phyloP scores from a whole-genome alignment of 2,113 vertebrate genomes.

The Hiodon tergisus region DNA sequence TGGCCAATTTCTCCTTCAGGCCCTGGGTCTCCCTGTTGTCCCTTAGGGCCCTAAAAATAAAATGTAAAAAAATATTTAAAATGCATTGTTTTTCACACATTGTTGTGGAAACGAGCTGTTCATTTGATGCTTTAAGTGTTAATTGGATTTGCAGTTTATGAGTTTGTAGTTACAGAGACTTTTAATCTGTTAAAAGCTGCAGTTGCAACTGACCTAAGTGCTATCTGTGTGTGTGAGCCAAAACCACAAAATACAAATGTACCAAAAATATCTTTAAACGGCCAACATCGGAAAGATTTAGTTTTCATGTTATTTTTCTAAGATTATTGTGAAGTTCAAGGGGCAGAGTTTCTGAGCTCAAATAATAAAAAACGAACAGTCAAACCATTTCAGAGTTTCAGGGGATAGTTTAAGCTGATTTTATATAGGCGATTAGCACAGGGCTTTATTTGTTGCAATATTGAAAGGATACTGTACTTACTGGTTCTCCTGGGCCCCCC shows the following conservation, averaged over 20 bases:
- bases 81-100: background rate
- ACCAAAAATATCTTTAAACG: no score
- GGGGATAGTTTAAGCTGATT: background rate
- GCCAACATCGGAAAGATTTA: no score
- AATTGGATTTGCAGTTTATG: no score
- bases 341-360: background rate
- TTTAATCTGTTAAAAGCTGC: no score
- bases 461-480: constrained; percentile 58
- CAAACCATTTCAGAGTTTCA: background rate
- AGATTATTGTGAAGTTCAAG: no score
- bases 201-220: no score
- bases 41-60: constrained; percentile 75
- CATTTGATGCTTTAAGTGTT: no score
- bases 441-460: background rate
- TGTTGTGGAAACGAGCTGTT: no score
- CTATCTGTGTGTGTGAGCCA: no score
- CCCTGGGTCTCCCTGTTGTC: constrained; percentile 77
- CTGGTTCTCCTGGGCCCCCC: constrained; percentile 76
- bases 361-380: background rate
- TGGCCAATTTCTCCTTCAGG: constrained; percentile 76
- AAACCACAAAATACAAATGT: no score
- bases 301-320: no score
- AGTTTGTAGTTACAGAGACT: no score
- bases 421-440: background rate
- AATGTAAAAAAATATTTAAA: constrained; percentile 31